These are phyloP conservation scores for Triplophysa yarkandensis DNA, from an alignment of 2,797 vertebrate species.

Conservation along the genomic window DNA sequence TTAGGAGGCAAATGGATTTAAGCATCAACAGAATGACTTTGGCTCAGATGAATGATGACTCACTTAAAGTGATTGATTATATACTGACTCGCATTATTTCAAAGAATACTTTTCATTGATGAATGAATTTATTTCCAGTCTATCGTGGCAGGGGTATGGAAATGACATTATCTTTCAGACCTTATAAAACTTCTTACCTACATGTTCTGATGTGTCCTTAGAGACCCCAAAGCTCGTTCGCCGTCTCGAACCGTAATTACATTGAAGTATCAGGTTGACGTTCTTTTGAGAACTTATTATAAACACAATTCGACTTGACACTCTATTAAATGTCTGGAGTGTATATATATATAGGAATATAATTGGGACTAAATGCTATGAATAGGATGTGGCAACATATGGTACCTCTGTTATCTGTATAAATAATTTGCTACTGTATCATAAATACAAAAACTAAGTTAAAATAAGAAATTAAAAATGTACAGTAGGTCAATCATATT, in stretches of 20 bases:
- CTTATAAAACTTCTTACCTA: background rate
- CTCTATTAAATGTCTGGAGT: background rate
- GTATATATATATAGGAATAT: too few species aligned
- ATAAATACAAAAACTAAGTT: background rate
- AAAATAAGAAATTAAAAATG: background rate
- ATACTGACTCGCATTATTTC: background rate
- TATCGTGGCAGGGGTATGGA: background rate
- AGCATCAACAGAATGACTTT: background rate
- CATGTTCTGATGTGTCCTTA: background rate
- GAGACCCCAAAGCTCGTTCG: background rate
- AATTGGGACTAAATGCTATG: background rate
- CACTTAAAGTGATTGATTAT: background rate
- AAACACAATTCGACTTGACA: background rate
- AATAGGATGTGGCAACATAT: background rate
- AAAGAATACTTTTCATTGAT: background rate
- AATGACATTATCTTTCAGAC: background rate
- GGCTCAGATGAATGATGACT: background rate
- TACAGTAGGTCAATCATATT: background rate
- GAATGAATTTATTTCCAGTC: background rate
- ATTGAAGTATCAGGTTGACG: background rate
- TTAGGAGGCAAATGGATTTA: conserved; percentile 5
- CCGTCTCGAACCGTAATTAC: background rate
- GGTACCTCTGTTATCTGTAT: background rate
- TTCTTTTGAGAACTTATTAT: background rate
- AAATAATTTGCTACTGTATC: background rate